Conservation (phyloP, 2,797 vertebrate species). For the Momotus momota region DNA sequence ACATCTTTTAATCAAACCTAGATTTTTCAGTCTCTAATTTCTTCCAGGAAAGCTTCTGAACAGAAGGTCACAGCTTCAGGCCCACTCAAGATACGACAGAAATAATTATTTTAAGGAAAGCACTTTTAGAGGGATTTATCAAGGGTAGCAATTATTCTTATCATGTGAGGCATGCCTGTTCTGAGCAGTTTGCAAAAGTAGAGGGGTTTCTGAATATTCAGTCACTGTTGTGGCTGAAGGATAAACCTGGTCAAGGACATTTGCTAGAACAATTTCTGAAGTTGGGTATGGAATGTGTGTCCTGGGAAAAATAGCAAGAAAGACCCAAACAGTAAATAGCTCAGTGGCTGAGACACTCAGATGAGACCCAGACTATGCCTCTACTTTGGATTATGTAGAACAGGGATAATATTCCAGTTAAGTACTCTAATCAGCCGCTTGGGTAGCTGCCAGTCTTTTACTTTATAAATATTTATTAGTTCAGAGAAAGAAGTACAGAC, state of each 20-base stretch:
- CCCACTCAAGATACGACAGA: background rate
- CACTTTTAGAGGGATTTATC: background rate
- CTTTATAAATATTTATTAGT: background rate
- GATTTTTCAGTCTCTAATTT: background rate
- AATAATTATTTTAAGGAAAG: background rate
- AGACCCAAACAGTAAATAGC: background rate
- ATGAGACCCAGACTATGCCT: background rate
- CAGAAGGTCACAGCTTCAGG: constrained; percentile 23
- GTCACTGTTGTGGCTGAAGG: background rate
- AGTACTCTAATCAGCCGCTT: background rate
- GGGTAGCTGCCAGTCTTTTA: background rate
- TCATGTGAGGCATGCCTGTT: background rate
- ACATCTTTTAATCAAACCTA: constrained; percentile 12
- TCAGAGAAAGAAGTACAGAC: background rate
- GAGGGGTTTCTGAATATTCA: background rate
- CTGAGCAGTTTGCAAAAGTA: background rate
- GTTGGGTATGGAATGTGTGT: background rate
- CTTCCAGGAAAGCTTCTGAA: constrained; percentile 14
- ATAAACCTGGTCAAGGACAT: background rate
- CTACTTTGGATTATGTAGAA: background rate
- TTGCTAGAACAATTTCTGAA: background rate
- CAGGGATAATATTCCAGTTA: background rate
- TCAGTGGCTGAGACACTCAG: background rate
- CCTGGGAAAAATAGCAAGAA: background rate
- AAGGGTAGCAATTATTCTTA: background rate